Percentiles rank a stretch among this genome's conserved stretches.
Evolutionary conservation across 1,140 invertebrate species (phyloP).

Genomic region (Plectrocnemia conspersa): DNA sequence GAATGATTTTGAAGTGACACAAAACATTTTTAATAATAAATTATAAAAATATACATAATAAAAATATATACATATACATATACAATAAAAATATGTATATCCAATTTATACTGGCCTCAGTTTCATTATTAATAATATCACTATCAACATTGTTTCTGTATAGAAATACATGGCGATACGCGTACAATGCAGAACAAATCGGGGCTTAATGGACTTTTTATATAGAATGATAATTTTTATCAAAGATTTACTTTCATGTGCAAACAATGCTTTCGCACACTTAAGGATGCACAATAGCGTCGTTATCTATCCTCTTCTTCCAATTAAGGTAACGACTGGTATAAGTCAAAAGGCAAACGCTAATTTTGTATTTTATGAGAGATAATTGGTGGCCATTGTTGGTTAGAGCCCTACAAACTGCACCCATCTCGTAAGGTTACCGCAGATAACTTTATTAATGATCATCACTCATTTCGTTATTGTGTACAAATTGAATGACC

Average conservation of each 20-base stretch:
- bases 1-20: not conserved
- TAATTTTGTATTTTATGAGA: conserved; percentile 30
- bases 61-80: conserved; percentile 19
- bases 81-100: conserved; percentile 9
- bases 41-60: not conserved
- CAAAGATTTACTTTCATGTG: no score
- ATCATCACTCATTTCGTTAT: conserved; percentile 11
- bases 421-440: conserved; percentile 20
- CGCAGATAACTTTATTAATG: conserved; percentile 32
- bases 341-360: conserved; percentile 21
- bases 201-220: no score
- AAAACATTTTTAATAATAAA: conserved; percentile 14
- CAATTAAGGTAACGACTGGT: conserved; percentile 16
- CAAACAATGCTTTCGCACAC: no score
- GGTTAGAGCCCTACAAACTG: conserved; percentile 9
- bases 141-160: no score
- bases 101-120: conserved; percentile 19
- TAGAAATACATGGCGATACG: no score
- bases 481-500: conserved; percentile 16
- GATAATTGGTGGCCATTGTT: conserved; percentile 32
- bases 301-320: not conserved
- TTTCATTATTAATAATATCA: no score
- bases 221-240: no score
- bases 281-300: not conserved
- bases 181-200: conserved; percentile 7